phyloP scores from a whole-genome alignment of 2,888 invertebrate species.

The Zele albiditarsus region DNA sequence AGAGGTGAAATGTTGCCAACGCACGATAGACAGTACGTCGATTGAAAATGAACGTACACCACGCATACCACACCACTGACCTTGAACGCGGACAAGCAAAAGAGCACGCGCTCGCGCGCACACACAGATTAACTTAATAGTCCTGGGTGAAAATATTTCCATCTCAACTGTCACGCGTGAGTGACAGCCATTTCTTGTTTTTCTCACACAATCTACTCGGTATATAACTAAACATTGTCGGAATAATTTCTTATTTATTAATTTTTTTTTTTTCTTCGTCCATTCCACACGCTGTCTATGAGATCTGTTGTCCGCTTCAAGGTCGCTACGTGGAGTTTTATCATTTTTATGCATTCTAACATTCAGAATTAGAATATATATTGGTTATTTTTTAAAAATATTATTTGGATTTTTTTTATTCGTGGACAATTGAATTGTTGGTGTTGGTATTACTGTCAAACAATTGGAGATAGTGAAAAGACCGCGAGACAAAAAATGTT shows the following conservation, averaged over 20 bases:
- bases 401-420: too few relatives aligned
- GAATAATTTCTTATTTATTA: neutral
- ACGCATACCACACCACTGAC: slow-evolving; percentile 1
- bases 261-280: too few relatives aligned
- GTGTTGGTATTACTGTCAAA: too few relatives aligned
- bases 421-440: too few relatives aligned
- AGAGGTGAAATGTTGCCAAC: neutral
- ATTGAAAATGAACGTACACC: slow-evolving; percentile 6
- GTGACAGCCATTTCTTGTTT: slow-evolving; percentile 33
- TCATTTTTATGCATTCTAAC: too few relatives aligned
- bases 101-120: slow-evolving; percentile 6
- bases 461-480: too few relatives aligned
- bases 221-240: neutral
- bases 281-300: too few relatives aligned
- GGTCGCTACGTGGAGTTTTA: too few relatives aligned
- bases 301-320: too few relatives aligned
- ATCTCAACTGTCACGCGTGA: slow-evolving; percentile 37
- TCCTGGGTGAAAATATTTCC: slow-evolving; percentile 33
- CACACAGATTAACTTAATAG: slow-evolving; percentile 33
- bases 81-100: slow-evolving; percentile 13
- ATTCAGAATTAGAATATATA: too few relatives aligned
- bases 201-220: slow-evolving; percentile 1
- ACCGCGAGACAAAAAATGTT: too few relatives aligned
- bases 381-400: too few relatives aligned
- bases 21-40: slow-evolving; percentile 6